Percentiles rank a stretch among this genome's conserved stretches.
Conservation (phyloP, 64 coral and sea anemone genomes). For the Stichodactyla helianthus region DNA sequence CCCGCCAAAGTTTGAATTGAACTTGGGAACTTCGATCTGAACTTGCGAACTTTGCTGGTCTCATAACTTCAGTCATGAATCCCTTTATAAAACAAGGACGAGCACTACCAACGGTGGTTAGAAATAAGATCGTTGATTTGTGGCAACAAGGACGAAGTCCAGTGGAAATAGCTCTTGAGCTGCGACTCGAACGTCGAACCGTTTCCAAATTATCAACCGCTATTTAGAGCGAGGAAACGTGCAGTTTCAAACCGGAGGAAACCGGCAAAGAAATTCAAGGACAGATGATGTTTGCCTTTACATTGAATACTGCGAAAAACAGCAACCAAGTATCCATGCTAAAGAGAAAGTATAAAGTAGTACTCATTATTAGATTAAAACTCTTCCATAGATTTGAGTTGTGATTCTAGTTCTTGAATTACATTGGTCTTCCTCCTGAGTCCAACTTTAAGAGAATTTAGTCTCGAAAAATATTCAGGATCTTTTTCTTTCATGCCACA, state of each 20-base stretch:
- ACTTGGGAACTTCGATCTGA: too few relatives aligned
- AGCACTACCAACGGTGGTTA: conserved; percentile 10
- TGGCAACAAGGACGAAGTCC: conserved; percentile 20
- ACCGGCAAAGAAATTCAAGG: not conserved
- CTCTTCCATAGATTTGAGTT: conserved; percentile 40
- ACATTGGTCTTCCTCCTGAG: conserved; percentile 28
- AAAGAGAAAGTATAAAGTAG: conserved; percentile 7
- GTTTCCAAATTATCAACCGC: conserved; percentile 18
- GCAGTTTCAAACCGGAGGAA: not conserved
- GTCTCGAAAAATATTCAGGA: conserved; percentile 43
- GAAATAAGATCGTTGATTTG: not conserved
- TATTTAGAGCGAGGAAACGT: not conserved
- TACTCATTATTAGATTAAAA: conserved; percentile 11
- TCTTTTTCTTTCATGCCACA: conserved; percentile 65
- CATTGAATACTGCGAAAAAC: conserved; percentile 3
- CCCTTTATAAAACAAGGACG: conserved; percentile 26
- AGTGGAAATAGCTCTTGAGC: conserved; percentile 15
- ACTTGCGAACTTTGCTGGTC: too few relatives aligned
- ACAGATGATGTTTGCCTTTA: not conserved
- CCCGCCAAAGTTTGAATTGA: too few relatives aligned
- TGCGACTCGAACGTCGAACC: conserved; percentile 13
- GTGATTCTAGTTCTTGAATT: conserved; percentile 35
- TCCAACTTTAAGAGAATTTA: conserved; percentile 48
- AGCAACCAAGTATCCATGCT: not conserved
- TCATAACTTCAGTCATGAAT: not conserved